These are phyloP conservation scores for Eustalomyia histrio DNA, from an alignment of 2,888 invertebrate genomes.

Conservation along the genomic window DNA sequence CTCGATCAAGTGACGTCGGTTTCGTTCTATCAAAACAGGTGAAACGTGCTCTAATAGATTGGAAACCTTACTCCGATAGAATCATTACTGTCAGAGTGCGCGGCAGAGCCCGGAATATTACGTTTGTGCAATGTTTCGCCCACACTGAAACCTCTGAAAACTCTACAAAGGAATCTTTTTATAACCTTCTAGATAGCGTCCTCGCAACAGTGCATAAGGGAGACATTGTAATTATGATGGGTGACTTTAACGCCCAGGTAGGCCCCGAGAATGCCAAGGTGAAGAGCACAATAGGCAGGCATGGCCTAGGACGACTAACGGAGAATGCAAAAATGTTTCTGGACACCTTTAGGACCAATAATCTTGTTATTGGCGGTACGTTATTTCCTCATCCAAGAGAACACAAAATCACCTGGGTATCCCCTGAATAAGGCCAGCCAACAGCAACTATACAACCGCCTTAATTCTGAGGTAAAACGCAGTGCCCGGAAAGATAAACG, in stretches of 20 bases:
- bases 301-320: constrained; percentile 26
- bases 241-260: no score
- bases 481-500: no score
- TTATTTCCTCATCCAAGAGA: constrained; percentile 24
- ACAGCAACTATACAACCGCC: no score
- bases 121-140: background rate
- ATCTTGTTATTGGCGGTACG: constrained; percentile 32
- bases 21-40: background rate
- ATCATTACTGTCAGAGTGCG: background rate
- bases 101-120: background rate
- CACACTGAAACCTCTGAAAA: background rate
- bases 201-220: background rate
- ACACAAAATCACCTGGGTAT: background rate
- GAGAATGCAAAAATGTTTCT: constrained; percentile 32
- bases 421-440: no score
- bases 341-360: constrained; percentile 20
- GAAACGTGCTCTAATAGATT: background rate
- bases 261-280: constrained; percentile 26
- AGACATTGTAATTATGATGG: constrained; percentile 1
- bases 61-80: background rate
- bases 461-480: no score
- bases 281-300: constrained; percentile 33
- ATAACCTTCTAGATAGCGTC: no score
- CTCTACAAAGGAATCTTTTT: background rate
- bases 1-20: background rate